Conservation (phyloP, 2,797 vertebrate genomes). For the Remorina albescens region DNA sequence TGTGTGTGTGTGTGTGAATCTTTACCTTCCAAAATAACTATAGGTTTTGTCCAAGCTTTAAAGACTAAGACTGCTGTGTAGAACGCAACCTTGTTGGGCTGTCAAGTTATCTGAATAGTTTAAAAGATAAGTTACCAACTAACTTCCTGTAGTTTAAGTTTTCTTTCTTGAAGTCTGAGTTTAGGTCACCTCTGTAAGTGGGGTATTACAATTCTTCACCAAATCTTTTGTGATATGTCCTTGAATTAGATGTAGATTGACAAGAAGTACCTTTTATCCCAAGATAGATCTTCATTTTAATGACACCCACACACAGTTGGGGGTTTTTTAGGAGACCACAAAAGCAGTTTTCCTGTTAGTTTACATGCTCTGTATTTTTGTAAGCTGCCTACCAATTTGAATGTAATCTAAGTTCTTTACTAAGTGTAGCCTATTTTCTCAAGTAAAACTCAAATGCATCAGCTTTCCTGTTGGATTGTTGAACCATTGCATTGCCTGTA, state of each 20-base stretch:
- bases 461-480: constrained; percentile 11
- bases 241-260: constrained; percentile 57
- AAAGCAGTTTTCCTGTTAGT: constrained; percentile 28
- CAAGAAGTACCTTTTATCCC: constrained; percentile 19
- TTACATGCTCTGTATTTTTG: constrained; percentile 56
- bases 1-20: constrained; percentile 15
- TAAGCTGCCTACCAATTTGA: constrained; percentile 71
- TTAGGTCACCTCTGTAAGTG: constrained; percentile 24
- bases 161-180: constrained; percentile 48
- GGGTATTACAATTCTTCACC: constrained; percentile 24
- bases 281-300: constrained; percentile 47
- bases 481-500: constrained; percentile 24
- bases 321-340: constrained; percentile 40
- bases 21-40: background rate
- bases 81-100: constrained; percentile 23
- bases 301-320: background rate
- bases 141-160: constrained; percentile 46
- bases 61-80: constrained; percentile 25
- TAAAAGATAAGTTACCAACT: constrained; percentile 39
- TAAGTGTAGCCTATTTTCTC: constrained; percentile 37
- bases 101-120: constrained; percentile 27
- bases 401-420: constrained; percentile 65
- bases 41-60: constrained; percentile 9
- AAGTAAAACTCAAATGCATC: constrained; percentile 18
- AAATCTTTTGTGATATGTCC: constrained; percentile 41